Conservation (phyloP, 2,113 vertebrate species). For the Muntiacus muntjak region DNA sequence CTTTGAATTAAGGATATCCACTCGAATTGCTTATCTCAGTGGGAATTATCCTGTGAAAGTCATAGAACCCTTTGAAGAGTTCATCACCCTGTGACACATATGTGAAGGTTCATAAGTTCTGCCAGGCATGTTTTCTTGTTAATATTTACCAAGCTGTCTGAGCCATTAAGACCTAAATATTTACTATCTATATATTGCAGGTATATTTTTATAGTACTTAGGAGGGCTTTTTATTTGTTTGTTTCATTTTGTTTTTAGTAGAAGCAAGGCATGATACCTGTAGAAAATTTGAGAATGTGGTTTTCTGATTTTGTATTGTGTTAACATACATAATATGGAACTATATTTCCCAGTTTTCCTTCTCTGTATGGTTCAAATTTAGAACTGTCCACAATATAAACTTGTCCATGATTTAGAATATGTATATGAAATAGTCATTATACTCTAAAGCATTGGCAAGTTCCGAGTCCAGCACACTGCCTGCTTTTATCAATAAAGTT, state of each 20-base stretch:
- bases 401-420: not conserved
- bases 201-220: not conserved
- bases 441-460: not conserved
- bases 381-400: not conserved
- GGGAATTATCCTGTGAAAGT: not conserved
- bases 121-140: not conserved
- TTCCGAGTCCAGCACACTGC: not conserved
- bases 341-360: not conserved
- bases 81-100: not conserved
- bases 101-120: not conserved
- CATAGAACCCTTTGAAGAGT: not conserved
- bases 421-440: not conserved
- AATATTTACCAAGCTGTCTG: not conserved
- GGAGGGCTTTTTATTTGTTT: not conserved
- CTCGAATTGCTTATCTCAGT: not conserved
- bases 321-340: not conserved
- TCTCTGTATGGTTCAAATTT: not conserved
- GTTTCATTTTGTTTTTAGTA: not conserved
- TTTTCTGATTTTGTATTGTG: not conserved
- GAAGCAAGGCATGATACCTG: not conserved
- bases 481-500: not conserved
- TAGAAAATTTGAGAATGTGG: not conserved
- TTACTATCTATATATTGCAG: not conserved
- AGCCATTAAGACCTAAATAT: not conserved
- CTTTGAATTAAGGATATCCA: not conserved